Base-by-base conservation (phyloP, 2,797 vertebrate species). In the Falco cherrug region DNA sequence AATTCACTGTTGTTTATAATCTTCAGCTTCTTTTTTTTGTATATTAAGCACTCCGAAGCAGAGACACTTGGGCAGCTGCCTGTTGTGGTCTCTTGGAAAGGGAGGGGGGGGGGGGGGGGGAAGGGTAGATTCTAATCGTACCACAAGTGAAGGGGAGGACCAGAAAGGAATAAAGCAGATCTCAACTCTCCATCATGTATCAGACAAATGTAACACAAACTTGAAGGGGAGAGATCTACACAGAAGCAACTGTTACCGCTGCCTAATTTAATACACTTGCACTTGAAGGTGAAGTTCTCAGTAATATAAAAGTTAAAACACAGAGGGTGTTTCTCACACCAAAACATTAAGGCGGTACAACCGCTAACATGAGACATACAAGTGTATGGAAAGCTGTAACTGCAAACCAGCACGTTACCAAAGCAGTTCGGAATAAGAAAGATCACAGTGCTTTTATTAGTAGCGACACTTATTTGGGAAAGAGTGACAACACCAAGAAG, bases 1-100 rank as follows among this genome's bases (percentile, higher is more conserved):
- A 89, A 94, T 81, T 95, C 86, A 67, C 86, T 60, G 82, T 83
- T 93, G 95, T 96, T 95, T 69, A 45, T 57, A 93, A 92, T 76
- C 76, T 79, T 78, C 71, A 51, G 84, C 73, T 95, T 96, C 89
- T 18, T 41, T 41, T 41, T 92, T 60, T 45, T 59, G 3, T 65
- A 29, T 43, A 68, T 92, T 87, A 95, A 97, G 84, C 69, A 80
- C 89, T 95, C 76, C 39, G 81, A 91, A 73, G 84, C 0, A 86
- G 82, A 93, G 57, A 80, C 53, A 88, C 82, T 69, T 67, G 51
- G 56, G 68, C 79, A 79, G 64, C 77, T 50, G 82, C 79, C 64
- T 57, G 92, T 61, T 25, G 43, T 48, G 29, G 79, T 41, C 41
- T 41, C 41, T 41, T 41, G 41, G 41, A 41, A 41, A 41, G 13